Base-by-base conservation (phyloP, 1,140 invertebrate species). In the Pogonomyrmex barbatus region DNA sequence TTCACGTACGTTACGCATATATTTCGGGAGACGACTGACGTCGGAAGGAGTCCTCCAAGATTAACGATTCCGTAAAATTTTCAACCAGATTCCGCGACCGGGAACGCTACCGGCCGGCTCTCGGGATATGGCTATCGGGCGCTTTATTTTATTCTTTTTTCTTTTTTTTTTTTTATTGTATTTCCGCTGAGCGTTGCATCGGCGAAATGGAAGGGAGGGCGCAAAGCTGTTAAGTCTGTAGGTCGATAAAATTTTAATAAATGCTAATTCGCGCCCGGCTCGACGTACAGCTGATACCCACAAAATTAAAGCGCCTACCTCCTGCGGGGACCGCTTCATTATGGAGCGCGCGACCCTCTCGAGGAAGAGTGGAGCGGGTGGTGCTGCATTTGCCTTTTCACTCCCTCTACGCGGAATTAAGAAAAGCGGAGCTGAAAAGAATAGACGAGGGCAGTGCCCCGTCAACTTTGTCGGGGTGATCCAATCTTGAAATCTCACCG, bases 401-500 rank as follows among this genome's bases (percentile, higher is more conserved):
- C 30, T 45, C 12, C 17, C 30, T 39, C 10, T 24, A 71, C 17
- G 47, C 33, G n/a, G 24, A 73, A 82, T 82, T 58, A 47, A 58
- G 24, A 30, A 73, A 75, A 75, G 39, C 45, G 10, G n/a, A 36
- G 30, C 2, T n/a, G 47, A 47, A 30, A 60, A 83, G 54, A 50
- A 75, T 73, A 39, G 54, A 75, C 62, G 75, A 12, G 58, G 9
- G 17, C 24, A 14, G 36, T 58, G 24, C 42, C 50, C 42, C 50
- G 24, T 47, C 77, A 54, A 60, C 42, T 65, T 89, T 50, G 68
- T 81, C 63, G 70, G 24, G 24, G 75, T 79, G 76, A 75, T 85
- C 79, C 77, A 81, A 58, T 76, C 62, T 77, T 52, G 24, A 14
- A 54, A 87, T 85, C 60, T 90, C 85, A 85, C 85, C 77, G 89